Evolutionary conservation across 2,113 vertebrate species (phyloP).

Genomic region (Phaethon lepturus): DNA sequence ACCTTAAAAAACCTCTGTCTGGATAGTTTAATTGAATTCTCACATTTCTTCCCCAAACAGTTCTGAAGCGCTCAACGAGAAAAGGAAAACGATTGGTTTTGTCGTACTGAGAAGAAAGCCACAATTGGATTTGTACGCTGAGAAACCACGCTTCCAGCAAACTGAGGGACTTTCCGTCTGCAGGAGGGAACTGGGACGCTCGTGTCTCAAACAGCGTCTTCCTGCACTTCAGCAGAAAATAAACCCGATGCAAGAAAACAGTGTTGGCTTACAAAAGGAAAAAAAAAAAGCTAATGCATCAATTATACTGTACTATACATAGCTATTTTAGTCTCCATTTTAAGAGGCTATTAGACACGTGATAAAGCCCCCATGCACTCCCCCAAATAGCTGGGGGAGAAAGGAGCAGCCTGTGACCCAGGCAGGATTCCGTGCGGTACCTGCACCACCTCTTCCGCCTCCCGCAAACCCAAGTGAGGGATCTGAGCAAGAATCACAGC

Average conservation of each 20-base stretch:
- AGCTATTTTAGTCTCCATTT: not conserved
- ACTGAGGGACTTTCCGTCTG: not conserved
- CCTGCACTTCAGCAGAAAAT: not conserved
- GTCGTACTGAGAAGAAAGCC: not conserved
- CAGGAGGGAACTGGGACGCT: not conserved
- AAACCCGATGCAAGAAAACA: not conserved
- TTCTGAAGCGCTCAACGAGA: not conserved
- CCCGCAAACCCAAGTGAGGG: not conserved
- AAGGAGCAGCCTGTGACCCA: not conserved
- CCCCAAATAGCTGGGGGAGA: not conserved
- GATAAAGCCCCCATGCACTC: not conserved
- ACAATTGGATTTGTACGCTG: not conserved
- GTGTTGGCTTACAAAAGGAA: not conserved
- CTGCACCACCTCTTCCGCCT: not conserved
- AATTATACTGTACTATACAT: not conserved
- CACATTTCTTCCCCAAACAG: not conserved
- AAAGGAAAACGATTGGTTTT: not conserved
- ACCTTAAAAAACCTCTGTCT: not conserved
- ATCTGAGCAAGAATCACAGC: not conserved
- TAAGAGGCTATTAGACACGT: not conserved
- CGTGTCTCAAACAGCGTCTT: not conserved
- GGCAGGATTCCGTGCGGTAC: rapidly evolving
- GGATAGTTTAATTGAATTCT: not conserved
- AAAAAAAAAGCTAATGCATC: not conserved
- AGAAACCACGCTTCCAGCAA: not conserved